Base-by-base conservation (phyloP, 1,140 invertebrate genomes). In the Camponotus vicinus region DNA sequence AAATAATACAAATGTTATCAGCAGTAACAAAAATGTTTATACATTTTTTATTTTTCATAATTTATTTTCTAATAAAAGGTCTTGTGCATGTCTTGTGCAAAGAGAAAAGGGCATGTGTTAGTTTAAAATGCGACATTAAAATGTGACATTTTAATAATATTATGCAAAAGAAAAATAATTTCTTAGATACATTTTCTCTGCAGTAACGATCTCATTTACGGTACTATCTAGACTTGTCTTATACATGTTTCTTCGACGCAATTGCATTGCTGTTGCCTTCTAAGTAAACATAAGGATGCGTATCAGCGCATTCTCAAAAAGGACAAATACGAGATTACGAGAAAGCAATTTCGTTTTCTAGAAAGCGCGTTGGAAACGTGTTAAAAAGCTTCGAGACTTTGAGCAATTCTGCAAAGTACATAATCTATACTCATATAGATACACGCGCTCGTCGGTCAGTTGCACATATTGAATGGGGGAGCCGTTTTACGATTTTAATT, bases 401-500 rank as follows among this genome's bases (percentile, higher is more conserved):
- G 3, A 27, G 9, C 15, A 77, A 77, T 64, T 64, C 18, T 7
- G n/a, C 45, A 34, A 27, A 40, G 37, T 3, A 37, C 57, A 13
- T 37, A 5, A 13, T 66, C 49, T 49, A n/a, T 37, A 78, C 37
- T 78, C 9, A n/a, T 5, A 8, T 13, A 27, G 7, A 34, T 42
- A 21, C 3, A 2, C 61, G 6, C 5, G 34, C 18, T 52, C 32
- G 1, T 8, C 32, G 3, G 32, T 27, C 8, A 37, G 9, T 8
- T 7, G n/a, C 15, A 15, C 21, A 66, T 49, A 66, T 64, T 6
- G 27, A 8, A 37, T 2, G 13, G 9, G 21, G 8, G 21, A 45
- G 13, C 9, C 15, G 21, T 27, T 77, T 63, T 63, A 13, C n/a
- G 37, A 45, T 63, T 77, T 77, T 63, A 63, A 77, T 45, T 42